These are phyloP conservation scores for Acanthisitta chloris DNA, from an alignment of 2,113 vertebrate genomes.

Conservation along the genomic window DNA sequence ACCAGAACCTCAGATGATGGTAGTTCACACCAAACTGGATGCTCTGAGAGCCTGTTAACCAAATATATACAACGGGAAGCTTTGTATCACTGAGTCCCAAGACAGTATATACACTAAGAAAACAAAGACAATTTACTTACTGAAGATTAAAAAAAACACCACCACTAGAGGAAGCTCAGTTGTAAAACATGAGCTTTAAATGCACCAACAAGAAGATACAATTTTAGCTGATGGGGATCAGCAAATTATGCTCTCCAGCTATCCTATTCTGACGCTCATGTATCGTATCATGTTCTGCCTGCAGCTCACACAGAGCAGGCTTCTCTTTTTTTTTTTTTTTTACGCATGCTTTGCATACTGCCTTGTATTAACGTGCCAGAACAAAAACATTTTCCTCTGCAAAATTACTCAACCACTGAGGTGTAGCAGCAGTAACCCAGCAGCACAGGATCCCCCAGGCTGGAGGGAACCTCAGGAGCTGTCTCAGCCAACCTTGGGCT, in stretches of 20 bases:
- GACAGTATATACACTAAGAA: neutral
- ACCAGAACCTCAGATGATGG: neutral
- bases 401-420: neutral
- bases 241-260: neutral
- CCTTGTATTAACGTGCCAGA: neutral
- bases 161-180: neutral
- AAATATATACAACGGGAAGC: neutral
- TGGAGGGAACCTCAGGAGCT: neutral
- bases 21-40: neutral
- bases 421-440: neutral
- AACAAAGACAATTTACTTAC: neutral
- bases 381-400: neutral
- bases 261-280: neutral
- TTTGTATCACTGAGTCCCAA: neutral
- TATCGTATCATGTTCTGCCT: neutral
- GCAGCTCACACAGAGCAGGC: neutral
- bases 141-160: neutral
- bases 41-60: neutral
- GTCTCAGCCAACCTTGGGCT: neutral
- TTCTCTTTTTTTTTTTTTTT: neutral
- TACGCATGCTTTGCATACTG: neutral
- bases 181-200: neutral
- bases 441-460: accelerated
- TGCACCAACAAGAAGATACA: neutral
- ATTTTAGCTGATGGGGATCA: neutral